phyloP scores from a whole-genome alignment of 2,888 invertebrate genomes.

The Iphiclides podalirius region DNA sequence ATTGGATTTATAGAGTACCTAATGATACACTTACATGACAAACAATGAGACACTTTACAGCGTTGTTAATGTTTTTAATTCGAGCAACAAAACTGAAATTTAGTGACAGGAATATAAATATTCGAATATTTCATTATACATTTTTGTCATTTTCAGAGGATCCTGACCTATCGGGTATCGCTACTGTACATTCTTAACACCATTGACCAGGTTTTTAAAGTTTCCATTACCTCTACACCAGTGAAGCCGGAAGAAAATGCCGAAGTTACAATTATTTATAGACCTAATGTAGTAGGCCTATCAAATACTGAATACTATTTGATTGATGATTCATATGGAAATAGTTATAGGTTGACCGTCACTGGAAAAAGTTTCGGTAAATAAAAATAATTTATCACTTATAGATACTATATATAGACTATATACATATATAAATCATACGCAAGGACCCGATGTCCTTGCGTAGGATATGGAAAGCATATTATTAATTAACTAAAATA shows the following conservation, averaged over 20 bases:
- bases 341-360: slow-evolving; percentile 54
- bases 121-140: too few species aligned
- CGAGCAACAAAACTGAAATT: too few species aligned
- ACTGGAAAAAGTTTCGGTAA: slow-evolving; percentile 64
- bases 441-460: too few species aligned
- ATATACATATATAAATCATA: too few species aligned
- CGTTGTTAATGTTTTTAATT: too few species aligned
- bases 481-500: too few species aligned
- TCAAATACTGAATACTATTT: slow-evolving; percentile 67
- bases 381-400: slow-evolving; percentile 22
- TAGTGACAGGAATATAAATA: too few species aligned
- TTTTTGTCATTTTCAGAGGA: slow-evolving; percentile 41
- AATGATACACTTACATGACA: too few species aligned
- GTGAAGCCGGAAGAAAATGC: slow-evolving; percentile 49
- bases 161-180: slow-evolving; percentile 54
- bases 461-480: too few species aligned
- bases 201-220: slow-evolving; percentile 62
- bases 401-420: too few species aligned
- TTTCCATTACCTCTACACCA: slow-evolving; percentile 47
- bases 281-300: slow-evolving; percentile 55
- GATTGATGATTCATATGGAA: slow-evolving; percentile 56
- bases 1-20: too few species aligned
- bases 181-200: slow-evolving; percentile 56
- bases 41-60: too few species aligned
- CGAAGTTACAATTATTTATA: slow-evolving; percentile 51